A percentile compares a stretch with the other conserved stretches of the same genome.
phyloP scores from a whole-genome alignment of 2,113 vertebrate genomes.

The Tragelaphus buxtoni region DNA sequence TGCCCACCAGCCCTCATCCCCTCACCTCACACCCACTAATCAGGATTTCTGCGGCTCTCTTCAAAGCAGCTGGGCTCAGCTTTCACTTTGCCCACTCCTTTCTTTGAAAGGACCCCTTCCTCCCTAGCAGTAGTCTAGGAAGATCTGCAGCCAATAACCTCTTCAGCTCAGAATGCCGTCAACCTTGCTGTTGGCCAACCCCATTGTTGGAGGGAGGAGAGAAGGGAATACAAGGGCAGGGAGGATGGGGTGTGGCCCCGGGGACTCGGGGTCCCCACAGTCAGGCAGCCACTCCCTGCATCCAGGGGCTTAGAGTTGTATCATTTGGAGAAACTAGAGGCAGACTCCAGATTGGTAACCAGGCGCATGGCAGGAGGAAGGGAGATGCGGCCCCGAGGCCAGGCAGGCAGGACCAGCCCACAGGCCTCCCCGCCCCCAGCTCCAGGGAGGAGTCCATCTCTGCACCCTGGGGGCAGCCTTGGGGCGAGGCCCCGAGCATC shows the following conservation, averaged over 20 bases:
- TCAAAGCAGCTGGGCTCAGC: neutral
- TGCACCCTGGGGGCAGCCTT: neutral
- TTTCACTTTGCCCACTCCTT: neutral
- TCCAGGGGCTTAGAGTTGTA: too few species aligned
- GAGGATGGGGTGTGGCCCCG: accelerated
- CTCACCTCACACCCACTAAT: accelerated
- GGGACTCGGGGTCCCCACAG: neutral
- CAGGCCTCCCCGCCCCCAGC: neutral
- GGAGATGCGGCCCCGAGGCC: accelerated
- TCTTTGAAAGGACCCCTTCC: neutral
- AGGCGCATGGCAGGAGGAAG: neutral
- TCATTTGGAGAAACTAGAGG: neutral
- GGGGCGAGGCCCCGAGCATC: neutral
- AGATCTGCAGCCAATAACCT: accelerated
- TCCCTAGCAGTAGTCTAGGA: neutral
- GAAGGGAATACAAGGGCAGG: neutral
- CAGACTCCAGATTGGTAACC: neutral
- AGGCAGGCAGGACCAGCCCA: neutral
- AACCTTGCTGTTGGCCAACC: neutral
- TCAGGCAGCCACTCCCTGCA: neutral
- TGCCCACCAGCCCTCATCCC: accelerated
- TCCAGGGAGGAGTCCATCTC: accelerated
- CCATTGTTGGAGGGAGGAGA: neutral
- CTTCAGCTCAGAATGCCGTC: neutral
- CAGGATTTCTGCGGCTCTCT: neutral